Percentiles rank a stretch among this genome's conserved stretches.
phyloP scores from a whole-genome alignment of 2,113 vertebrate genomes.

The Laticauda colubrina region DNA sequence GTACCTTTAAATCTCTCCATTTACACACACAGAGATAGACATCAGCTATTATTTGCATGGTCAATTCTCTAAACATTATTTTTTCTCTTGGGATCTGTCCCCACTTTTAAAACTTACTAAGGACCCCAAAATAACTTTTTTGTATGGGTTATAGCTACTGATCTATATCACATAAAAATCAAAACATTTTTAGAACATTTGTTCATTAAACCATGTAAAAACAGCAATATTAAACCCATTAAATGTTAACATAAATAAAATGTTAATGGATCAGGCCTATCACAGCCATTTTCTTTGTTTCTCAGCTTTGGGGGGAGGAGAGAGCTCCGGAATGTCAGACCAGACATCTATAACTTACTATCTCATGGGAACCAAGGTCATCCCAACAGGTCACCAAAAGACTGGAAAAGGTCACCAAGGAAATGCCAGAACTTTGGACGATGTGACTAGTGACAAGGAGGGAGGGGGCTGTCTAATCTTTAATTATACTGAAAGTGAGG shows the following conservation, averaged over 20 bases:
- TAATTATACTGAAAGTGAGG: too few relatives aligned
- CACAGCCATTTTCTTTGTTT: too few relatives aligned
- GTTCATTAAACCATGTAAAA: background rate
- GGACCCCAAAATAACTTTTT: background rate
- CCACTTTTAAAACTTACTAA: background rate
- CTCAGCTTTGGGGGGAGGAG: too few relatives aligned
- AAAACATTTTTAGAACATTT: background rate
- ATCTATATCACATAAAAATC: background rate
- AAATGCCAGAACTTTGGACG: too few relatives aligned
- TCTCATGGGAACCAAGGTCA: too few relatives aligned
- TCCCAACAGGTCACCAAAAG: too few relatives aligned
- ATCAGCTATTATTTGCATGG: background rate
- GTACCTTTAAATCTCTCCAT: background rate
- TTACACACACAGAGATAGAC: background rate
- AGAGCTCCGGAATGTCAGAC: too few relatives aligned
- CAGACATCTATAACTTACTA: too few relatives aligned
- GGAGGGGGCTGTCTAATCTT: too few relatives aligned
- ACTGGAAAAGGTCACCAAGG: too few relatives aligned
- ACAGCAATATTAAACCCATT: background rate
- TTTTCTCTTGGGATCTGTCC: background rate
- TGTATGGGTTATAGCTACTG: background rate
- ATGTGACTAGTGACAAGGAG: too few relatives aligned
- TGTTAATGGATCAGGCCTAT: background rate
- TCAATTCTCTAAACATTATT: background rate
- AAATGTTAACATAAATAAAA: background rate